Base-by-base conservation (phyloP, 2,888 invertebrate genomes). In the Rotaria socialis region DNA sequence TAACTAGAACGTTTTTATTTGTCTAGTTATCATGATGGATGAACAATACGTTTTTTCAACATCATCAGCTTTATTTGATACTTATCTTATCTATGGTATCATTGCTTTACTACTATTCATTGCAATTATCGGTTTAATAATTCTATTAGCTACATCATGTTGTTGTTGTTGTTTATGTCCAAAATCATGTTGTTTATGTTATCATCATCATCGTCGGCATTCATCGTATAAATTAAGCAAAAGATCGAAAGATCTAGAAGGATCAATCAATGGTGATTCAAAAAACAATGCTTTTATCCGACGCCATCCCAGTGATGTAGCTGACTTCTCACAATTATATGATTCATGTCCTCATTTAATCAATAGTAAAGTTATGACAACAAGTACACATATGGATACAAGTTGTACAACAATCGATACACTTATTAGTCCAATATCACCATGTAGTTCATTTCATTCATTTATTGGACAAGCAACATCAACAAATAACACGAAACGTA, bases 391-490 rank as follows among this genome's bases (percentile, higher is more conserved):
- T 47, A 80, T 80, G 80, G 80, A 80, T 4, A 80, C 80, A 11
- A 80, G 80, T 80, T 80, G 80, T 47, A 80, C 80, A 80, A 80
- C 80, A n/a, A 80, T 80, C 19, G 80, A 80, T 47, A 80, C 80
- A n/a, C 22, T 80, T 80, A 7, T 80, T 47, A 47, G n/a, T 80
- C 80, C 80, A 4, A 35, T 80, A 22, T 80, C 80, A 80, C 80
- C 80, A 14, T 80, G 80, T 47, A 80, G 80, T 47, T 80, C 80
- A 47, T 80, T 80, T n/a, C 67, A 35, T 35, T 67, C 67, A 41
- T 35, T 67, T 67, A 5, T 67, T 19, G 67, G 19, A 19, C 35
- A 35, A 7, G 67, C 35, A 35, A 19, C 35, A 41, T 35, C 35
- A 19, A 19, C 67, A 67, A 35, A 35, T 16, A 35, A 35, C 2